These are phyloP conservation scores for Loris lydekkerianus DNA, from an alignment of 2,797 vertebrate species.

Conservation along the genomic window DNA sequence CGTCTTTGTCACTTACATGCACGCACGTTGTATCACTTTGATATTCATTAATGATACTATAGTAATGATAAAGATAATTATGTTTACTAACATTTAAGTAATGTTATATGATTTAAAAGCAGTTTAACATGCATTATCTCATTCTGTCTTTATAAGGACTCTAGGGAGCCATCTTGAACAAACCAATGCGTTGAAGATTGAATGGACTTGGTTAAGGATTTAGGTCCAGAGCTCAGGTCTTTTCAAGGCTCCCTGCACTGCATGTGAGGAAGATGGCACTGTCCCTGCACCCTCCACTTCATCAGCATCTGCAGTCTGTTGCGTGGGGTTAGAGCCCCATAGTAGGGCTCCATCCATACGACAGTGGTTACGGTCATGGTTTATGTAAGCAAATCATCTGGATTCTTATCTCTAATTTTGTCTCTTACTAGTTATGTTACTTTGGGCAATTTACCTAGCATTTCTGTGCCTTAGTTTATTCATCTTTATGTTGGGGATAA, in stretches of 20 bases:
- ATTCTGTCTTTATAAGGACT: not conserved
- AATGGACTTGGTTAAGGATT: not conserved
- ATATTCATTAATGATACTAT: conserved; percentile 16
- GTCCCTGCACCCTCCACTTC: not conserved
- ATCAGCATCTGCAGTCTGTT: not conserved
- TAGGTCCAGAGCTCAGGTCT: not conserved
- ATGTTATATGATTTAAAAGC: not conserved
- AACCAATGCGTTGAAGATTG: not conserved
- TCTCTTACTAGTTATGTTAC: not conserved
- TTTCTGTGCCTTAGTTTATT: not conserved
- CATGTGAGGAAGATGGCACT: not conserved
- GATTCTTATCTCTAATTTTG: not conserved
- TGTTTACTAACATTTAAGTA: conserved; percentile 31
- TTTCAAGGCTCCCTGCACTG: not conserved
- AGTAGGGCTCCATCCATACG: not conserved
- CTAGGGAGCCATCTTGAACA: not conserved
- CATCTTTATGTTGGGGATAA: not conserved
- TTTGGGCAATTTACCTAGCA: not conserved
- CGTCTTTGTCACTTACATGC: not conserved
- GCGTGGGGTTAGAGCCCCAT: not conserved
- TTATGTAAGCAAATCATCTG: not conserved
- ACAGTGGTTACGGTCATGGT: not conserved
- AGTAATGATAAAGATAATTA: conserved; percentile 20
- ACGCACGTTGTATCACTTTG: not conserved
- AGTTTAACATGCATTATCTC: not conserved